Evolutionary conservation across 2,888 invertebrate genomes (phyloP).

Genomic region (Mongoloraphidia duomilia): DNA sequence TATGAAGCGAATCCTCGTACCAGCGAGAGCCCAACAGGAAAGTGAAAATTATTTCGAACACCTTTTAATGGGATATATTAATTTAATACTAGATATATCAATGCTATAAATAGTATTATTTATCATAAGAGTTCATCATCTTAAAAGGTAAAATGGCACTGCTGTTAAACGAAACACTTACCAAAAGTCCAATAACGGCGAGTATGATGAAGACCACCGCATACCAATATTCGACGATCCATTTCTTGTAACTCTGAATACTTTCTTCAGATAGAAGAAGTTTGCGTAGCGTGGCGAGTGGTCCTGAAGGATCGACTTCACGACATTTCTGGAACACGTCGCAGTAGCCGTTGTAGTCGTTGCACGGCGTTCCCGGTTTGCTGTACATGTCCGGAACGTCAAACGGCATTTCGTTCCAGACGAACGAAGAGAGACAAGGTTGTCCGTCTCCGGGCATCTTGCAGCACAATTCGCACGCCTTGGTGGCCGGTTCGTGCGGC

Average conservation of each 20-base stretch:
- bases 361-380: conserved; percentile 87
- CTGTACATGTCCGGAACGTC: conserved; percentile 89
- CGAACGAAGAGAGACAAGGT: conserved; percentile 76
- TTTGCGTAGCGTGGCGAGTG: conserved; percentile 75
- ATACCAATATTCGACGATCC: conserved; percentile 86
- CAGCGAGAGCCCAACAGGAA: too few relatives aligned
- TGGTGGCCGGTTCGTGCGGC: conserved; percentile 63
- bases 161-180: conserved; percentile 35
- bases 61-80: too few relatives aligned
- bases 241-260: conserved; percentile 73
- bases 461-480: conserved; percentile 88
- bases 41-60: too few relatives aligned
- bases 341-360: conserved; percentile 79
- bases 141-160: too few relatives aligned
- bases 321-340: conserved; percentile 65
- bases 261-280: conserved; percentile 79
- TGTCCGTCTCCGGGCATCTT: conserved; percentile 69
- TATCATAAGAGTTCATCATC: too few relatives aligned
- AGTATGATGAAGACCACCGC: conserved; percentile 63
- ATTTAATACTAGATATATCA: too few relatives aligned
- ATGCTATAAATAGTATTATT: too few relatives aligned
- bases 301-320: conserved; percentile 88
- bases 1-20: too few relatives aligned
- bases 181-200: conserved; percentile 63
- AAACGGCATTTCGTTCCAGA: conserved; percentile 77